phyloP scores from a whole-genome alignment of 2,888 invertebrate species.

The Xestia rhomboidea region DNA sequence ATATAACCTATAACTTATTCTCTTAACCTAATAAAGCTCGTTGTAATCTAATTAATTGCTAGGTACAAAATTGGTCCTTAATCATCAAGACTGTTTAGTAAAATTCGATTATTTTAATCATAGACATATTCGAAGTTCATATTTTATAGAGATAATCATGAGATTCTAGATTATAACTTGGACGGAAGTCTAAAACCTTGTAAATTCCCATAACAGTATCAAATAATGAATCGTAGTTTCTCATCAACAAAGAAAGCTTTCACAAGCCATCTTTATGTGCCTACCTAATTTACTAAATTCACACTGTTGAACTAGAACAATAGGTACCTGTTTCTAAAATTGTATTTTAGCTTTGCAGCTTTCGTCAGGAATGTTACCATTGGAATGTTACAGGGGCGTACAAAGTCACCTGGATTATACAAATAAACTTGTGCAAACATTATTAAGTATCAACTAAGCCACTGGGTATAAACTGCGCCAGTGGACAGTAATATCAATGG shows the following conservation, averaged over 20 bases:
- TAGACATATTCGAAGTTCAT: slow-evolving; percentile 11
- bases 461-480: slow-evolving; percentile 48
- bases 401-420: slow-evolving; percentile 1
- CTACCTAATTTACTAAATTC: slow-evolving; percentile 9
- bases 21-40: slow-evolving; percentile 84
- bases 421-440: slow-evolving; percentile 24
- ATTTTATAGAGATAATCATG: slow-evolving; percentile 29
- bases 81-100: slow-evolving; percentile 34
- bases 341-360: slow-evolving; percentile 34
- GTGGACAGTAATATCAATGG: slow-evolving; percentile 12
- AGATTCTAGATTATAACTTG: slow-evolving; percentile 57
- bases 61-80: slow-evolving; percentile 72
- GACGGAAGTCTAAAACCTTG: slow-evolving; percentile 49
- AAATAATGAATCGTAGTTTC: slow-evolving; percentile 17
- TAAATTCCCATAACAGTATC: slow-evolving; percentile 30
- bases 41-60: slow-evolving; percentile 73
- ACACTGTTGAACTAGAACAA: slow-evolving; percentile 20
- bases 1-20: slow-evolving; percentile 80
- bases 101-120: slow-evolving; percentile 27
- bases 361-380: slow-evolving; percentile 47
- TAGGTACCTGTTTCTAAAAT: slow-evolving; percentile 14
- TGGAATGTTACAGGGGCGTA: slow-evolving; percentile 51
- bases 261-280: slow-evolving; percentile 7
- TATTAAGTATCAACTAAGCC: slow-evolving; percentile 20
- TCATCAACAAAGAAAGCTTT: slow-evolving; percentile 18